Percentiles rank a stretch among this genome's conserved stretches.
phyloP scores from a whole-genome alignment of 2,888 invertebrate genomes.

The Ectemnius cavifrons region DNA sequence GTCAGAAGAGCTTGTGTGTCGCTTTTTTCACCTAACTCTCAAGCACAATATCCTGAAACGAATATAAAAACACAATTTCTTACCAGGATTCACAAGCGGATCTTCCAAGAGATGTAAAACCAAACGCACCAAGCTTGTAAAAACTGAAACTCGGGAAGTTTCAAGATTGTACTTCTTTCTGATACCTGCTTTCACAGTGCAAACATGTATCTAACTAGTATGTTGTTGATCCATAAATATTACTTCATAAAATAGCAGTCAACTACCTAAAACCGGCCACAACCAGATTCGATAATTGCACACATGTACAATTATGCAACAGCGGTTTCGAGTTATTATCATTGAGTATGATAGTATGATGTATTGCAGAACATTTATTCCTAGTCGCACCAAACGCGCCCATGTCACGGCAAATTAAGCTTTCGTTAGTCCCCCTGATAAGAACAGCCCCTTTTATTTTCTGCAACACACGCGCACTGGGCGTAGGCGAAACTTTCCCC shows the following conservation, averaged over 20 bases:
- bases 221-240: neutral
- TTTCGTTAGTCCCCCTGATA: neutral
- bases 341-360: constrained; percentile 1
- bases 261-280: neutral
- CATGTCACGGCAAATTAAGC: neutral
- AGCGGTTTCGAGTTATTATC: constrained; percentile 16
- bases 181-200: too few relatives aligned
- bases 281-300: constrained; percentile 11
- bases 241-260: constrained; percentile 9
- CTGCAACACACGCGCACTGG: neutral
- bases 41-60: too few relatives aligned
- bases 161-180: too few relatives aligned
- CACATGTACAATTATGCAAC: constrained; percentile 22
- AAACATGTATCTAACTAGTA: too few relatives aligned
- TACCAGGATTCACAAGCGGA: too few relatives aligned
- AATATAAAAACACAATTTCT: too few relatives aligned
- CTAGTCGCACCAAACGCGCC: neutral
- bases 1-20: too few relatives aligned
- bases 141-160: too few relatives aligned
- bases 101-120: too few relatives aligned
- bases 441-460: neutral
- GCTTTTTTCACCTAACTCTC: too few relatives aligned
- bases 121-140: too few relatives aligned
- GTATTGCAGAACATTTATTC: neutral
- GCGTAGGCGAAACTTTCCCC: too few relatives aligned